phyloP scores from a whole-genome alignment of 2,113 vertebrate species.

The Varanus komodoensis region DNA sequence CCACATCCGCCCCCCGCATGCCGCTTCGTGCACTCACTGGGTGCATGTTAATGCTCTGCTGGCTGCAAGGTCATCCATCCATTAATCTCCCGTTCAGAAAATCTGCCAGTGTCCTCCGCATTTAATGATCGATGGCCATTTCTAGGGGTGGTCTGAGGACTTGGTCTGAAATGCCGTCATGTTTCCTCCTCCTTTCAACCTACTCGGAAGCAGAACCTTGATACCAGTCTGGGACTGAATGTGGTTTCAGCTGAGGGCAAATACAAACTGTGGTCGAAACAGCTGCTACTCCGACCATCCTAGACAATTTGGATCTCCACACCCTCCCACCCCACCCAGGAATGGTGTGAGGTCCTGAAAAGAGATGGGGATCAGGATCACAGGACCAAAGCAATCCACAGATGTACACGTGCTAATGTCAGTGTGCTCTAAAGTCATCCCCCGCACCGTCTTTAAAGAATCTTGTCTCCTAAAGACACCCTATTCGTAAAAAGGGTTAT shows the following conservation, averaged over 20 bases:
- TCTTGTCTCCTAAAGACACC: no score
- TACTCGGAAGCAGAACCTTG: neutral
- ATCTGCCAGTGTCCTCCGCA: conserved; percentile 17
- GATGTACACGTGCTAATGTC: neutral
- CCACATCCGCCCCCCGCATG: neutral
- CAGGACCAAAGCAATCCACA: neutral
- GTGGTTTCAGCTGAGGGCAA: neutral
- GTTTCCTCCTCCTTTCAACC: neutral
- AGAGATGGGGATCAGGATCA: neutral
- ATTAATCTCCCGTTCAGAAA: conserved; percentile 43
- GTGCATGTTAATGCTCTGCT: conserved; percentile 51
- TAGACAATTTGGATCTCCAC: neutral
- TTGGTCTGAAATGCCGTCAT: conserved; percentile 26
- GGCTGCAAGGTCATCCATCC: conserved; percentile 24
- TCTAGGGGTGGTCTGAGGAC: conserved; percentile 1
- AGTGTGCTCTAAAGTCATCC: no score
- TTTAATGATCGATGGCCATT: conserved; percentile 39
- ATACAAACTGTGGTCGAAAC: neutral
- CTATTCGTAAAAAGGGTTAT: no score
- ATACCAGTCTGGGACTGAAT: neutral
- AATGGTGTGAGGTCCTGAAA: neutral
- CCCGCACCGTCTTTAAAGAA: no score
- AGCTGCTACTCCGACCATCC: neutral
- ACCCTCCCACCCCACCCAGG: neutral
- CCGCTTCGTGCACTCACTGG: neutral